Evolutionary conservation across 2,797 vertebrate species (phyloP).

Genomic region (Ispidina picta): DNA sequence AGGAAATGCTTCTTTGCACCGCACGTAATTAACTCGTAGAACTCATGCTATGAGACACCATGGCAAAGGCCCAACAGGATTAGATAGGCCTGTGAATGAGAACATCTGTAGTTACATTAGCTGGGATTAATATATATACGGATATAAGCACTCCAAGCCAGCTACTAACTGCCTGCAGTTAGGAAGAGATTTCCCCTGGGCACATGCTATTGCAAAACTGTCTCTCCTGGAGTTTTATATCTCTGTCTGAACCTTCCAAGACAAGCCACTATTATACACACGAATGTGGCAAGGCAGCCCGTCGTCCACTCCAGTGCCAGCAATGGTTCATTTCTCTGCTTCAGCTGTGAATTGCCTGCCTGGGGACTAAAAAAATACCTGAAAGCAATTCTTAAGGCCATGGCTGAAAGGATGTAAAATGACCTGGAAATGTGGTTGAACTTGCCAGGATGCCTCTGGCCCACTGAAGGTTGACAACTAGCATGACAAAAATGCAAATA

Average conservation of each 20-base stretch:
- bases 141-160: slow-evolving; percentile 55
- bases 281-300: not conserved
- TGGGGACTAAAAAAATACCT: not conserved
- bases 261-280: not conserved
- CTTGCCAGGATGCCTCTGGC: not conserved
- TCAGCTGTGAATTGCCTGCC: not conserved
- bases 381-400: not conserved
- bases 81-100: slow-evolving; percentile 67
- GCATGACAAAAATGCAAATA: slow-evolving; percentile 20
- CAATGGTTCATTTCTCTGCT: rapidly evolving
- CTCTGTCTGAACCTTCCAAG: slow-evolving; percentile 6
- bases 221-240: not conserved
- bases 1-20: slow-evolving; percentile 35
- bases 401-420: not conserved
- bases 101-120: slow-evolving; percentile 73
- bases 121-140: slow-evolving; percentile 69
- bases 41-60: slow-evolving; percentile 57
- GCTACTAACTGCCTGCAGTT: slow-evolving; percentile 44
- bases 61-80: slow-evolving; percentile 70
- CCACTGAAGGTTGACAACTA: not conserved
- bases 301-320: rapidly evolving
- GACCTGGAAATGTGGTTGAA: not conserved
- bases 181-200: slow-evolving; percentile 27
- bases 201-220: not conserved
- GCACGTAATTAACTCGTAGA: slow-evolving; percentile 65